Evolutionary conservation across 2,888 invertebrate species (phyloP).

Genomic region (Cheilosia scutellata): DNA sequence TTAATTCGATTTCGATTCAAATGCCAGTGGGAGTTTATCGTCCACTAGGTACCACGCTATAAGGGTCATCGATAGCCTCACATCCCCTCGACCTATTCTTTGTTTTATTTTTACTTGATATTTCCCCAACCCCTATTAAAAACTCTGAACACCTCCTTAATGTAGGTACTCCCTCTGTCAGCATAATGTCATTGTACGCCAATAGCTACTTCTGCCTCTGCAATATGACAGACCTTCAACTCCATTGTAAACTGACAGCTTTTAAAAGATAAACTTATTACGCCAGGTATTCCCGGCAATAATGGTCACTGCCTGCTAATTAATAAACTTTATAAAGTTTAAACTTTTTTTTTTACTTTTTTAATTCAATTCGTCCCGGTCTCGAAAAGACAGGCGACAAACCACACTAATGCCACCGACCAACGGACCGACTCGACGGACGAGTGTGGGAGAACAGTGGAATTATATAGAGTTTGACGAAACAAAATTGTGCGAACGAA

Average conservation of each 20-base stretch:
- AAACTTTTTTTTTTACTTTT: constrained; percentile 35
- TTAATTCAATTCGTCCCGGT: constrained; percentile 16
- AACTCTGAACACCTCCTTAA: too few species aligned
- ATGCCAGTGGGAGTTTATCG: too few species aligned
- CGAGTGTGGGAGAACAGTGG: background rate
- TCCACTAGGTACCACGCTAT: too few species aligned
- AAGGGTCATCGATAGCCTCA: too few species aligned
- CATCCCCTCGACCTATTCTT: too few species aligned
- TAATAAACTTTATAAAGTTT: constrained; percentile 71
- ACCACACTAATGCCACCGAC: constrained; percentile 38
- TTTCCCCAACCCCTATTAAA: too few species aligned
- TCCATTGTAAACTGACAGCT: constrained; percentile 30
- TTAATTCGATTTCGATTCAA: too few species aligned
- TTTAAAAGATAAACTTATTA: constrained; percentile 46
- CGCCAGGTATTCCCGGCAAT: constrained; percentile 45
- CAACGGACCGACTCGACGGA: too few species aligned
- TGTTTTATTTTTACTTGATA: too few species aligned
- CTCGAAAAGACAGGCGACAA: constrained; percentile 37
- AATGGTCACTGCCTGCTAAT: constrained; percentile 61
- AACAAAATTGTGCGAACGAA: constrained; percentile 36
- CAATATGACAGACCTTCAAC: constrained; percentile 7
- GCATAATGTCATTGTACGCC: too few species aligned
- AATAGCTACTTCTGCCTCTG: background rate
- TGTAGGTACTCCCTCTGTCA: too few species aligned
- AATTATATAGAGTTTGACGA: constrained; percentile 12